These are phyloP conservation scores for Diorhabda elongata DNA, from an alignment of 1,140 invertebrate genomes.

Conservation along the genomic window DNA sequence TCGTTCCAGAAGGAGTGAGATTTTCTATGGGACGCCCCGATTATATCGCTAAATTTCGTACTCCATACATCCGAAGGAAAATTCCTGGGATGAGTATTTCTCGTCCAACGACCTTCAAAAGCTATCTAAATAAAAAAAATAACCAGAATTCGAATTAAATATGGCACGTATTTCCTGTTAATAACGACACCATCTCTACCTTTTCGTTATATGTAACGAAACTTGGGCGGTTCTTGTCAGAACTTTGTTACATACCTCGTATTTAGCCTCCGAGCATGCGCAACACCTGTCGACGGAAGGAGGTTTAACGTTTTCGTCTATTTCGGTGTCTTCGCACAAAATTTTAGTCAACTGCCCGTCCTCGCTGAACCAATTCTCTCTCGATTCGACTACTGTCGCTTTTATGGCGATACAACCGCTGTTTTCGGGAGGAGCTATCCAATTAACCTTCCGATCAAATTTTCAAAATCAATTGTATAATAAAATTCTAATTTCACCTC, in stretches of 20 bases:
- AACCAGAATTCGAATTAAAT: too few species aligned
- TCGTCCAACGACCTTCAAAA: slow-evolving; percentile 96
- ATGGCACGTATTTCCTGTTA: too few species aligned
- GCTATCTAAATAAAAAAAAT: slow-evolving; percentile 57
- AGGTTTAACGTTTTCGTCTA: slow-evolving; percentile 67
- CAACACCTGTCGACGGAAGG: slow-evolving; percentile 72
- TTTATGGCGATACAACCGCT: slow-evolving; percentile 72
- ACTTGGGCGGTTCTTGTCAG: too few species aligned
- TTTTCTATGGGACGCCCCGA: slow-evolving; percentile 90
- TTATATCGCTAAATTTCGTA: slow-evolving; percentile 94
- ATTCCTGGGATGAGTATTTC: slow-evolving; percentile 97
- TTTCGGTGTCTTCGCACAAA: slow-evolving; percentile 73
- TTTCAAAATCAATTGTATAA: too few species aligned
- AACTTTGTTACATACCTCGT: slow-evolving; percentile 63
- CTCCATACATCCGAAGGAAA: slow-evolving; percentile 74
- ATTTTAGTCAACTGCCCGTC: slow-evolving; percentile 71
- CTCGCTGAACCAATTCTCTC: slow-evolving; percentile 83
- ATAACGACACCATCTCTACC: too few species aligned
- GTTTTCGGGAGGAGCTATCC: slow-evolving; percentile 71
- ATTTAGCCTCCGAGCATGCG: slow-evolving; percentile 91
- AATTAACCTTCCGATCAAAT: slow-evolving; percentile 53
- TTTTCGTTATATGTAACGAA: too few species aligned
- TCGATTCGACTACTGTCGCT: slow-evolving; percentile 78
- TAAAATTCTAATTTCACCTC: background rate
- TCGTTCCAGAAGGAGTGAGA: slow-evolving; percentile 90